Evolutionary conservation across 2,888 invertebrate genomes (phyloP), one percentile per base, ranked within the genome.

Genomic region (Eurois occulta): DNA sequence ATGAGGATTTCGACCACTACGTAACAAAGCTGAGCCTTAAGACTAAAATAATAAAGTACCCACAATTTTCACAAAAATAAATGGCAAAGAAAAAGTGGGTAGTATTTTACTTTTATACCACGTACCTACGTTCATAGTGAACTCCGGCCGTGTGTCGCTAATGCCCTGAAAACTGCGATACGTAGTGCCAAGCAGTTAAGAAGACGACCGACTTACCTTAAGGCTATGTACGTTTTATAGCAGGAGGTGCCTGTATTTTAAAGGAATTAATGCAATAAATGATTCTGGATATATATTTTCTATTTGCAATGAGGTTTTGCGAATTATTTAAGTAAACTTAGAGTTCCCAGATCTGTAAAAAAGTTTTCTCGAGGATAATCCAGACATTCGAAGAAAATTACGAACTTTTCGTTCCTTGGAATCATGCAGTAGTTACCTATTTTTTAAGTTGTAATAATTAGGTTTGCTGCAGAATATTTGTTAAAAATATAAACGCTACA

Each of bases 121-220:
- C 78, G 75, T 81, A 65, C 67, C 38, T 66, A 43, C 46, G 76
- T 80, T 77, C 71, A 73, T 86, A 86, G 85, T 80, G 82, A 86
- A 83, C 85, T 75, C 73, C 60, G 58, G 67, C 69, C 77, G 84
- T 86, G 86, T 86, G 86, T 86, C 84, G 84, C 86, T 85, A 86
- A 86, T 87, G 87, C 76, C 24, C 72, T 78, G 87, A 87, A 87
- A 85, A 87, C 85, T 75, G 77, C 67, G 78, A 84, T 86, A 85
- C 68, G 75, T 83, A 77, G 75, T 77, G 79, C 77, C 73, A 71
- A 80, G 64, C 77, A 72, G 75, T 80, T 81, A 68, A 58, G 73
- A 74, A 80, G 68, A 78, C 66, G 70, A 58, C 74, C 67, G 69
- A 76, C 75, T 76, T 79, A 72, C 65, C 71, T 76, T 55, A 24